These are phyloP conservation scores for Champsocephalus esox DNA, from an alignment of 2,797 vertebrate genomes.

Conservation along the genomic window DNA sequence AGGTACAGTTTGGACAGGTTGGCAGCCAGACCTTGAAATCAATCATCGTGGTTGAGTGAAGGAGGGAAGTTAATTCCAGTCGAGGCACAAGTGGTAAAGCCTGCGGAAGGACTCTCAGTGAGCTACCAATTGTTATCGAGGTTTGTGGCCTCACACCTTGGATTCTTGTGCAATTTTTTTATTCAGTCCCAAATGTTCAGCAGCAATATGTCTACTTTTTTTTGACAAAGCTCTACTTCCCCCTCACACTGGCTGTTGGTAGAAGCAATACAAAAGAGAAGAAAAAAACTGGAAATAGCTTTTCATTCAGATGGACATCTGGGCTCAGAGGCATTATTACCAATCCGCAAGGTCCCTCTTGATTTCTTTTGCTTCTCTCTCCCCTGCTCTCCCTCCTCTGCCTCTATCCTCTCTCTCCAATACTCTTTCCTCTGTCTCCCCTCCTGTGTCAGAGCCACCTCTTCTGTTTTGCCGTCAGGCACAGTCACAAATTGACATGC, in stretches of 20 bases:
- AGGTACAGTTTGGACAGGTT: slow-evolving; percentile 64
- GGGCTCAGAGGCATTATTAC: slow-evolving; percentile 64
- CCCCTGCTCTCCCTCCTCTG: slow-evolving; percentile 32
- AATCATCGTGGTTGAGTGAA: slow-evolving; percentile 65
- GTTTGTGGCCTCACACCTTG: slow-evolving; percentile 33
- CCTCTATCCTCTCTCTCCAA: slow-evolving; percentile 32
- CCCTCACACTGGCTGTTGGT: slow-evolving; percentile 31
- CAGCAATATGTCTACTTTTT: not conserved
- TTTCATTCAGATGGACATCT: slow-evolving; percentile 68
- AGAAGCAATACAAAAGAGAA: slow-evolving; percentile 23
- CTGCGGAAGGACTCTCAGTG: slow-evolving; percentile 64
- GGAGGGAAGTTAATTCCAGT: slow-evolving; percentile 65
- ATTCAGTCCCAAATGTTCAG: slow-evolving; percentile 24
- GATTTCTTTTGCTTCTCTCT: slow-evolving; percentile 46
- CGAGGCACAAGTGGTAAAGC: slow-evolving; percentile 43
- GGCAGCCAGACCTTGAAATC: slow-evolving; percentile 77
- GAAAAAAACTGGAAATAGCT: slow-evolving; percentile 47
- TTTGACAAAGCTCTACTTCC: slow-evolving; percentile 34
- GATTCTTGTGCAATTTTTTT: slow-evolving; percentile 42
- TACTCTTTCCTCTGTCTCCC: slow-evolving; percentile 44
- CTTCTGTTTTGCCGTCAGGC: slow-evolving; percentile 63
- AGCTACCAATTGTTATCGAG: slow-evolving; percentile 45
- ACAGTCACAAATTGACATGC: slow-evolving; percentile 64
- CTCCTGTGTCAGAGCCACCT: slow-evolving; percentile 47
- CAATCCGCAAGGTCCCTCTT: slow-evolving; percentile 57